Conservation (phyloP, 2,888 invertebrate genomes). For the Oxytorus armatus region DNA sequence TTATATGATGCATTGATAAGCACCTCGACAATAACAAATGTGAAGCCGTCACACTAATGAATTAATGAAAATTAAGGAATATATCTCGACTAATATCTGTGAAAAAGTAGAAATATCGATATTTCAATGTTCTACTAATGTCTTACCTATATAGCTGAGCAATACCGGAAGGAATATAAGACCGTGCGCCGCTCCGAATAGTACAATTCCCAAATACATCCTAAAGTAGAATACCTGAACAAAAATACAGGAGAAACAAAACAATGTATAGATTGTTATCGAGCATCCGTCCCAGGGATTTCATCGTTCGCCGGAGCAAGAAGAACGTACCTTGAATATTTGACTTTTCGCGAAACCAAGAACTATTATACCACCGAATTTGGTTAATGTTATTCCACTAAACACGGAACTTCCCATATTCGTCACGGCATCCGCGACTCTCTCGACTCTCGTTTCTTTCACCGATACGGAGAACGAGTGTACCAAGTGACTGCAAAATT, state of each 20-base stretch:
- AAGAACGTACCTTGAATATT: conserved; percentile 94
- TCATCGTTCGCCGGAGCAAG: too few species aligned
- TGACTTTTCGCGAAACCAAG: conserved; percentile 98
- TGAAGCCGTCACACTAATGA: too few species aligned
- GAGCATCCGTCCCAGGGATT: neutral
- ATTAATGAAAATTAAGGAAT: conserved; percentile 86
- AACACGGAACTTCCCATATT: conserved; percentile 97
- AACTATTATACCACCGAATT: conserved; percentile 98
- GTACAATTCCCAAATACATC: conserved; percentile 98
- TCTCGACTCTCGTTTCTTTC: conserved; percentile 88
- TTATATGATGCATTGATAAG: too few species aligned
- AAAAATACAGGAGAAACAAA: neutral
- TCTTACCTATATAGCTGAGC: conserved; percentile 97
- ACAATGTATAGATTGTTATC: neutral
- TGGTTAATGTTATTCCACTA: conserved; percentile 98
- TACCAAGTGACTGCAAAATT: conserved; percentile 99
- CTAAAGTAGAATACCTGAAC: conserved; percentile 96
- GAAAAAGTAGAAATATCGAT: too few species aligned
- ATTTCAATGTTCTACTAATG: too few species aligned
- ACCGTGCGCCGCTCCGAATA: conserved; percentile 98
- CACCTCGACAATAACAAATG: too few species aligned
- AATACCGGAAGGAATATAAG: conserved; percentile 98
- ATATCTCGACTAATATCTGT: neutral
- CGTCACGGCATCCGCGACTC: conserved; percentile 93
- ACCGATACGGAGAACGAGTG: conserved; percentile 95